Evolutionary conservation across 2,888 invertebrate species (phyloP).

Genomic region (Microchrysa polita): DNA sequence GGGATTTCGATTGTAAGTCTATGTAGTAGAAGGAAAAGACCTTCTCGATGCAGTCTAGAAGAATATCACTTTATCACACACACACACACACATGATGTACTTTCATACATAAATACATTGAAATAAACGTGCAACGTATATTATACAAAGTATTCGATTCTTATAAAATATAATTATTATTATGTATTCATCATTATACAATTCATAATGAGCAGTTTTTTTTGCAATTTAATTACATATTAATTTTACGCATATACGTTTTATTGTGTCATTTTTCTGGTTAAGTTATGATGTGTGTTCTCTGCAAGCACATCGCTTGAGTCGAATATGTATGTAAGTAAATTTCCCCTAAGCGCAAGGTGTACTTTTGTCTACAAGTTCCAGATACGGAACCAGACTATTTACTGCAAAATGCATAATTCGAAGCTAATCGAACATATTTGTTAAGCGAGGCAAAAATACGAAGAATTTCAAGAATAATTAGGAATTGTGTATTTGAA

Average conservation of each 20-base stretch:
- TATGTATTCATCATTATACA: neutral
- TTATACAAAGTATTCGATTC: conserved; percentile 24
- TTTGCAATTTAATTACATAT: neutral
- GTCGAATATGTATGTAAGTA: too few relatives aligned
- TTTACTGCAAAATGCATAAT: too few relatives aligned
- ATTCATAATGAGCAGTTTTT: conserved; percentile 2
- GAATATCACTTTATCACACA: neutral
- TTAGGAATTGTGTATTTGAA: neutral
- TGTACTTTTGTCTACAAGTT: too few relatives aligned
- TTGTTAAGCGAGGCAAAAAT: neutral
- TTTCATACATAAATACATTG: conserved; percentile 5
- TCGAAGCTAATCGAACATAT: too few relatives aligned
- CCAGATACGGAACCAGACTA: too few relatives aligned
- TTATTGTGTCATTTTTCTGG: neutral
- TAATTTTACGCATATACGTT: too few relatives aligned
- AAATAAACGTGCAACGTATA: neutral
- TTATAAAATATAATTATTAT: too few relatives aligned
- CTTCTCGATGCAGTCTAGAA: neutral
- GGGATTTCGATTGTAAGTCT: conserved; percentile 4
- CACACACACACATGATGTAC: conserved; percentile 12
- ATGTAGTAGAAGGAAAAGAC: neutral
- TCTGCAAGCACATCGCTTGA: too few relatives aligned
- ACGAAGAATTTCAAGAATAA: neutral
- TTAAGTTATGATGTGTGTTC: neutral
- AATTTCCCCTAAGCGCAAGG: too few relatives aligned